Base-by-base conservation (phyloP, 2,888 invertebrate genomes). In the Lepidocyrtoides sp. region DNA sequence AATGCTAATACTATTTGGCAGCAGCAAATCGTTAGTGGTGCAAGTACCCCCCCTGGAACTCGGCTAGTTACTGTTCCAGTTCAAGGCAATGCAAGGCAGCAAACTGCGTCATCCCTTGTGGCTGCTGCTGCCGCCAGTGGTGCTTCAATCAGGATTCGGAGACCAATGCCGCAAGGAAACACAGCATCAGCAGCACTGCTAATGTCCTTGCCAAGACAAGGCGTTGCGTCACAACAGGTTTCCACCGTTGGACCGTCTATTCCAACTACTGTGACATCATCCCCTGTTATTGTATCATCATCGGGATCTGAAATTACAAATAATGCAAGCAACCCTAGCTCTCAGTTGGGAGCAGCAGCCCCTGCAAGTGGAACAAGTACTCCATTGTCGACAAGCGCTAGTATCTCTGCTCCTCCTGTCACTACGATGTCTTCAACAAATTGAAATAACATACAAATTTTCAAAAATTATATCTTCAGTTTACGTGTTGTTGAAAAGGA, bases 41-140 rank as follows among this genome's bases (percentile, higher is more conserved):
- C 86, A 2, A 41, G 7, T 29, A 60, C 72, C 5, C 51, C 89
- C 26, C 57, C 92, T 17, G 91, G 92, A 82, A 54, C 92, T n/a
- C 89, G 91, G 48, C 72, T 93, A 14, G 85, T 93, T 44, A 91
- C 92, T 10, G 91, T 92, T 12, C 91, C 91, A 10, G 89, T 91
- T 14, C 60, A 63, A 8, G 36, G 72, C 10, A 69, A 44, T 1
- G 89, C 91, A 12, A 82, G 93, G 48, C 89, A 91, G 36, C 83
- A 54, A 2, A 91, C 93, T n/a, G 91, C 93, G 2, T 92, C 93
- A 17, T 91, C 92, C 1, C 23, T 92, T 20, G 92, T 92, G 0
- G 93, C 91, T 26, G 91, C 91, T 14, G 72, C 75, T 10, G 32
- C 63, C 10, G 87, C 83, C 7, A 82, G 54, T 41, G 91, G 88